A percentile compares a stretch with the other conserved stretches of the same genome.
Conservation (phyloP, 2,888 invertebrate species). For the Perizoma flavofasciatum region DNA sequence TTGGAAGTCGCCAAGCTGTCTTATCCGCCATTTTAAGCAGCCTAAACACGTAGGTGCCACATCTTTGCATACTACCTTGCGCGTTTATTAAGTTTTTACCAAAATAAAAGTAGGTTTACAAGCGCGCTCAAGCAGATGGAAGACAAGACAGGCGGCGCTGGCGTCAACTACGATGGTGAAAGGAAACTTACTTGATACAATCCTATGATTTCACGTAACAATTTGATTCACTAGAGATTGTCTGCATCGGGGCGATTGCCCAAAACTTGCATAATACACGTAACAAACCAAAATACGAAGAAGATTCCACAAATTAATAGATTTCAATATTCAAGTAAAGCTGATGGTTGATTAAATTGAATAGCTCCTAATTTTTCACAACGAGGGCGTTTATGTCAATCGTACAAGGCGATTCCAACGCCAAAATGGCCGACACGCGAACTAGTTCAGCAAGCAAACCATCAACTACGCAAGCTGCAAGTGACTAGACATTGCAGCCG, state of each 20-base stretch:
- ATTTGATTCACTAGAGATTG: constrained; percentile 26
- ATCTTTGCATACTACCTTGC: constrained; percentile 15
- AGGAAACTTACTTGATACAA: constrained; percentile 27
- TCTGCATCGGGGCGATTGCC: no score
- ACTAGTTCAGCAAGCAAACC: constrained; percentile 36
- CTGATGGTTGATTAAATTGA: no score
- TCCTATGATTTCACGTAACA: constrained; percentile 32
- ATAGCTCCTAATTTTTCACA: constrained; percentile 66
- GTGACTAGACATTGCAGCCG: no score
- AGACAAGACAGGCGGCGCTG: constrained; percentile 70
- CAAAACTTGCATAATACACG: background rate
- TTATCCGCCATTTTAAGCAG: constrained; percentile 44
- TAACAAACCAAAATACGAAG: constrained; percentile 1
- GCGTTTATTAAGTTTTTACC: no score
- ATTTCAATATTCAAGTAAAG: no score
- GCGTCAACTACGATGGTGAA: constrained; percentile 56
- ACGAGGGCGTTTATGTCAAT: constrained; percentile 77
- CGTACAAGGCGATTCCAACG: constrained; percentile 66
- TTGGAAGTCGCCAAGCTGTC: constrained; percentile 18
- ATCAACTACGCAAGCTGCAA: no score
- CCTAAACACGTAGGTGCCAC: constrained; percentile 4
- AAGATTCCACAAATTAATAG: constrained; percentile 4
- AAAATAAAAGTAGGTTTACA: constrained; percentile 2
- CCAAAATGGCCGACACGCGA: constrained; percentile 64
- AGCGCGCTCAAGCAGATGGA: constrained; percentile 12